phyloP scores from a whole-genome alignment of 2,888 invertebrate species.

The Ypsolopha scabrella region DNA sequence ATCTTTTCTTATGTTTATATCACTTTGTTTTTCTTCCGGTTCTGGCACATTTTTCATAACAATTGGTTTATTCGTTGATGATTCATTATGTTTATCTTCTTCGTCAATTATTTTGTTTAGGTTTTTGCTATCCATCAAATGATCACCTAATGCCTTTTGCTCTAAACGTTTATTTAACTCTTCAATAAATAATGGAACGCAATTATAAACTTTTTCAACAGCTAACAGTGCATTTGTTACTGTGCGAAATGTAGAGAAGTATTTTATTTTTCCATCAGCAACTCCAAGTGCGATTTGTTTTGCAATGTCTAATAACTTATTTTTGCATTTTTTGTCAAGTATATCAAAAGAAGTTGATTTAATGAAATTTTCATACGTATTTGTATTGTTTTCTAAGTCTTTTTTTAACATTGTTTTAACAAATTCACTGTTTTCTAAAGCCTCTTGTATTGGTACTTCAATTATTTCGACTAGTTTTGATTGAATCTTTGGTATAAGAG shows the following conservation, averaged over 20 bases:
- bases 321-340: neutral
- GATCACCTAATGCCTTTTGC: too few species aligned
- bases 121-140: too few species aligned
- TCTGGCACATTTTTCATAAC: neutral
- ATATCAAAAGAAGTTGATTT: neutral
- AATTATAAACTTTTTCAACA: neutral
- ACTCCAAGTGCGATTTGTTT: slow-evolving; percentile 6
- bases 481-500: slow-evolving; percentile 8
- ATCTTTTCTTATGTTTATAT: neutral
- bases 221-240: neutral
- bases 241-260: neutral
- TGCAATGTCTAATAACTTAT: neutral
- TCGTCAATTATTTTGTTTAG: too few species aligned
- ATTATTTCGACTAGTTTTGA: slow-evolving; percentile 8
- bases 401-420: slow-evolving; percentile 7
- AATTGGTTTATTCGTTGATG: too few species aligned
- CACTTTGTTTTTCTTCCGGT: neutral
- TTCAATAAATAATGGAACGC: too few species aligned
- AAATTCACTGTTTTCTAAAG: slow-evolving; percentile 6
- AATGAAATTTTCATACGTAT: slow-evolving; percentile 8
- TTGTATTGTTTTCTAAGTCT: slow-evolving; percentile 8
- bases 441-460: slow-evolving; percentile 7
- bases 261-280: neutral
- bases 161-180: too few species aligned
- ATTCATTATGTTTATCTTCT: too few species aligned